Evolutionary conservation across 2,888 invertebrate species (phyloP), one percentile per base, ranked within the genome.

Genomic region (Tanypteryx hageni): DNA sequence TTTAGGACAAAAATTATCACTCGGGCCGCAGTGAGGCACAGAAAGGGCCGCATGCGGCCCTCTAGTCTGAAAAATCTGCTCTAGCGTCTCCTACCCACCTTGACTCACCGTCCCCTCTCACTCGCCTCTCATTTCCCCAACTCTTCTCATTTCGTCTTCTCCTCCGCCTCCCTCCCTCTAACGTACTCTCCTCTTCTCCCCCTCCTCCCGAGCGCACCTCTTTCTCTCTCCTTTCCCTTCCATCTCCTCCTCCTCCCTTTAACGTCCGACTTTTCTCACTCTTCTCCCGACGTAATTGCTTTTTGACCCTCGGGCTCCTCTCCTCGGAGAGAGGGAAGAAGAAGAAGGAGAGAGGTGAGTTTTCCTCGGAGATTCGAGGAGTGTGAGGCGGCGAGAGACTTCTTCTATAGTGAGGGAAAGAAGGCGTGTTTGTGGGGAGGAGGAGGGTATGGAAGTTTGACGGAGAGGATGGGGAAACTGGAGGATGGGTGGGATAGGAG

Each of bases 241-340:
- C 76, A 76, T 27, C 22, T 76, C 16, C 68, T 68, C 68, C 68
- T 64, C 68, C 68, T 68, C 10, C 76, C 76, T 76, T 76, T 76
- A 76, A 76, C 76, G 76, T 76, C 89, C 89, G 89, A 61, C 68
- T 89, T 89, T 68, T 89, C 89, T 64, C 89, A 64, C 89, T 64
- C 89, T 64, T 76, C 16, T 64, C n/a, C 89, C 89, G 89, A 61
- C 89, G 89, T 89, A 89, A 89, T 89, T 89, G 89, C 89, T 89
- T 89, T 89, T 89, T 89, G 89, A 89, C 89, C 89, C 89, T 64
- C 68, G 64, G 89, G 89, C 64, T 31, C 57, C 84, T 22, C 57
- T 18, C 83, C 18, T 18, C 31, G 27, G 83, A 83, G 83, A 57
- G 83, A 83, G 18, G 83, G 13, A 22, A 61, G 61, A 27, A 16